Evolutionary conservation across 2,888 invertebrate genomes (phyloP).

Genomic region (Amphipoea lucens): DNA sequence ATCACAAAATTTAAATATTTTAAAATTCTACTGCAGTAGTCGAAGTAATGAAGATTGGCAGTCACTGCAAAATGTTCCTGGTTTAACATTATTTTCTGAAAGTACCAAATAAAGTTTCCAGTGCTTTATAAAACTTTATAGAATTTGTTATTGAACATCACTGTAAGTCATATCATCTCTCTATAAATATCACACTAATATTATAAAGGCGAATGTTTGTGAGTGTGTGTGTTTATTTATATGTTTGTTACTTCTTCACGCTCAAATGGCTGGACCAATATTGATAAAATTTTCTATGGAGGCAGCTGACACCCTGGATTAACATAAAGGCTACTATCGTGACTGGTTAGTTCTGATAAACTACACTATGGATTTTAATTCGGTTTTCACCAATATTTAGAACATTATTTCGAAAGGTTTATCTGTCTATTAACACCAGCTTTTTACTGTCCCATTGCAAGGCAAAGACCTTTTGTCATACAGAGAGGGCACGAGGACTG

Average conservation of each 20-base stretch:
- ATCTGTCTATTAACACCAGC: not conserved
- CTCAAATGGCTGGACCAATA: no score
- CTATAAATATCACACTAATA: no score
- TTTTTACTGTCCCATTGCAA: not conserved
- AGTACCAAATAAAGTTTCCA: not conserved
- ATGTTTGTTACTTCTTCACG: no score
- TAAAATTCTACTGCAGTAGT: constrained; percentile 3
- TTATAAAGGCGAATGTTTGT: no score
- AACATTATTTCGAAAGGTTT: not conserved
- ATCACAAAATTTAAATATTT: not conserved
- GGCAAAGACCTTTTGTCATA: not conserved
- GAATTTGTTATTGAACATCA: not conserved
- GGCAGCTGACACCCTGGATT: no score
- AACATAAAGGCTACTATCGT: no score
- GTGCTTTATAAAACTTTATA: not conserved
- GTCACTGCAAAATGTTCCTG: not conserved
- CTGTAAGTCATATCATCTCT: no score
- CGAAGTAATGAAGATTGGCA: constrained; percentile 25
- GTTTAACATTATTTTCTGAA: not conserved
- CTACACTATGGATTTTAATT: not conserved
- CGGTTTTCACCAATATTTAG: not conserved
- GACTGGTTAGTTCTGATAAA: no score
- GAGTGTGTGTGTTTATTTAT: no score
- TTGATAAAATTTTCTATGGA: no score
- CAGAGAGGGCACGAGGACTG: not conserved